These are phyloP conservation scores for Sminthurinus signatus DNA, from an alignment of 1,140 invertebrate genomes.

Conservation along the genomic window DNA sequence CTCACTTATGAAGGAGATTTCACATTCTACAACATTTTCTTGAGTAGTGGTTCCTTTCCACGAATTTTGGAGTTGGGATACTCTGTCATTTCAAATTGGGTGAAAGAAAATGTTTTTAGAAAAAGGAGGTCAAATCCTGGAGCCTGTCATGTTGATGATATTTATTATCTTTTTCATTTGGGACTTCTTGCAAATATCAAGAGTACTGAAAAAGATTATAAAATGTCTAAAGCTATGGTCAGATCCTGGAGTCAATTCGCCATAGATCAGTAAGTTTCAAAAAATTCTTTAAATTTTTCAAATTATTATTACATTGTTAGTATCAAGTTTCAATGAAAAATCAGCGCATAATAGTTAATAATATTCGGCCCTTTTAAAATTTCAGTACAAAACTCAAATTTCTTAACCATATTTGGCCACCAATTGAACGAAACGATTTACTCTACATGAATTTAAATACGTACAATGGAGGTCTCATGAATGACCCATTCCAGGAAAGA, in stretches of 20 bases:
- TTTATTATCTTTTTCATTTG: slow-evolving; percentile 10
- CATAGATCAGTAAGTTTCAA: slow-evolving; percentile 13
- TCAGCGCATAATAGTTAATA: not conserved
- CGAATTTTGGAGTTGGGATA: slow-evolving; percentile 4
- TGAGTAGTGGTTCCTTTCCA: not conserved
- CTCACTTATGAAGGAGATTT: slow-evolving; percentile 21
- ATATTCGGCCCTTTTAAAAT: not conserved
- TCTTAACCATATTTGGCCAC: not conserved
- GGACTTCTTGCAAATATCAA: slow-evolving; percentile 11
- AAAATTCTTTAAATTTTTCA: not conserved
- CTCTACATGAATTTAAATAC: slow-evolving; percentile 1
- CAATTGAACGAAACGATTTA: not conserved
- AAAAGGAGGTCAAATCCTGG: slow-evolving; percentile 9
- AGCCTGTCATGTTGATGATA: slow-evolving; percentile 19
- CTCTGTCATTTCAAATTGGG: slow-evolving; percentile 7
- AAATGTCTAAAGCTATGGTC: slow-evolving; percentile 19
- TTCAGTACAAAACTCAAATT: not conserved
- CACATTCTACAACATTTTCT: slow-evolving; percentile 14
- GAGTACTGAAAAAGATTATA: slow-evolving; percentile 5
- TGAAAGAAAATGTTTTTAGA: slow-evolving; percentile 6
- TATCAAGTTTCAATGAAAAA: not conserved
- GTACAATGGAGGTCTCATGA: not conserved
- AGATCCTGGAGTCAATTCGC: slow-evolving; percentile 25
- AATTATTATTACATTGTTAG: not conserved
- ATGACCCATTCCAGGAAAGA: not conserved